Evolutionary conservation across 2,113 vertebrate species (phyloP), one percentile per base, ranked within the genome.

Genomic region (Alouatta palliata): DNA sequence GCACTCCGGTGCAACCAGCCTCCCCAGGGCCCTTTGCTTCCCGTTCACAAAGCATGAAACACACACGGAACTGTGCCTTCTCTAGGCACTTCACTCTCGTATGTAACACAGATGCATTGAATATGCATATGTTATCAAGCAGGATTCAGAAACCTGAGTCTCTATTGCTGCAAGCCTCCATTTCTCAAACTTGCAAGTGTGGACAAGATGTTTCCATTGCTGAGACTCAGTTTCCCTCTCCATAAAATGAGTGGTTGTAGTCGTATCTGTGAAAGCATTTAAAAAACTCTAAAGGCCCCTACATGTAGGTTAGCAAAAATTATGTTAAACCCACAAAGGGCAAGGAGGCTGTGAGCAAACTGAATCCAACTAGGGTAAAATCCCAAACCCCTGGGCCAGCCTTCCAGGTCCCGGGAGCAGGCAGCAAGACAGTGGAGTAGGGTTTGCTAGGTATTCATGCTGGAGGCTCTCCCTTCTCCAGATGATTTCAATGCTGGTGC

Each of bases 401-500:
- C 45, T 25, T 56, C 25, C 9, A 68, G 61, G 1, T 12, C 13
- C 20, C 27, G 2, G 4, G 9, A 0, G 3, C 30, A 45, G 5
- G 25, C 32, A 0, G 21, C 10, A 64, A 14, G 27, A 14, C 12
- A 6, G 8, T 8, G 1, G 23, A 6, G 43, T 6, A 4, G 0
- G 19, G 23, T 21, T 13, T 10, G 25, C 0, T 16, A n/a, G 2
- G 5, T 32, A 8, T 1, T 49, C 27, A 37, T 1, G 10, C 58
- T 23, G 19, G 10, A 19, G 19, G 21, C 2, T 2, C 49, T 47
- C 32, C 3, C 3, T 56, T 54, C 9, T 64, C 43, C 47, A 75
- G 49, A 37, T n/a, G 25, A 19, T 25, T 56, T 73, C 47, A 19
- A 17, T 9, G 8, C 27, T 37, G 8, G 21, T 10, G 8, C 30